Conservation (phyloP, 2,113 vertebrate species). For the Typhlomys cinereus region DNA sequence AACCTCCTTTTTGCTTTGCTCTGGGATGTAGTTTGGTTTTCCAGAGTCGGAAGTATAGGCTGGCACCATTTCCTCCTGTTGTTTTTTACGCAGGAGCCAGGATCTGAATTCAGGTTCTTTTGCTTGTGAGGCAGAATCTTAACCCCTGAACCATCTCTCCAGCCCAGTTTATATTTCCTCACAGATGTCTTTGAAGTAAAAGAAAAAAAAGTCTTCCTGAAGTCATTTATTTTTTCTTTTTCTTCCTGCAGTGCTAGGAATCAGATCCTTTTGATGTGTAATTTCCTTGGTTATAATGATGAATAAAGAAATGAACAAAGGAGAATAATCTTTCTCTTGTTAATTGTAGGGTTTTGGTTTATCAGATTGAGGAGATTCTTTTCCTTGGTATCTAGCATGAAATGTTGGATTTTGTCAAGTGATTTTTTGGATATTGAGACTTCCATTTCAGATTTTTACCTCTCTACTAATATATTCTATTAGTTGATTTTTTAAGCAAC, state of each 20-base stretch:
- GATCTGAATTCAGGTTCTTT: too few relatives aligned
- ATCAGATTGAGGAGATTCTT: not conserved
- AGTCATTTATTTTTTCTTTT: not conserved
- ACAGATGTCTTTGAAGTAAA: not conserved
- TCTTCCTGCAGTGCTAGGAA: not conserved
- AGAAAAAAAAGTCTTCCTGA: not conserved
- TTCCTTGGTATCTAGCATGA: not conserved
- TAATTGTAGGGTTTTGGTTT: not conserved
- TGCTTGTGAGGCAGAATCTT: too few relatives aligned
- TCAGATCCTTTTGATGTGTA: not conserved
- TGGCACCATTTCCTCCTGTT: too few relatives aligned
- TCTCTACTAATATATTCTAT: not conserved
- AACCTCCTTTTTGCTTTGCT: too few relatives aligned
- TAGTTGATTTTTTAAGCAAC: not conserved
- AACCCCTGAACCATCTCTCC: too few relatives aligned
- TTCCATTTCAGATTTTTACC: not conserved
- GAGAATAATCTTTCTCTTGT: not conserved
- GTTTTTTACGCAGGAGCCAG: too few relatives aligned
- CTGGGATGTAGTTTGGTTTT: too few relatives aligned
- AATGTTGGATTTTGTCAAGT: not conserved
- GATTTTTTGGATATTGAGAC: not conserved
- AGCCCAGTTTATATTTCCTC: too few relatives aligned
- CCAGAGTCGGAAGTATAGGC: too few relatives aligned
- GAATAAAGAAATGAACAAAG: not conserved
- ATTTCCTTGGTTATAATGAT: not conserved